These are phyloP conservation scores for Maccullochella peelii DNA, from an alignment of 2,113 vertebrate genomes.

Conservation along the genomic window DNA sequence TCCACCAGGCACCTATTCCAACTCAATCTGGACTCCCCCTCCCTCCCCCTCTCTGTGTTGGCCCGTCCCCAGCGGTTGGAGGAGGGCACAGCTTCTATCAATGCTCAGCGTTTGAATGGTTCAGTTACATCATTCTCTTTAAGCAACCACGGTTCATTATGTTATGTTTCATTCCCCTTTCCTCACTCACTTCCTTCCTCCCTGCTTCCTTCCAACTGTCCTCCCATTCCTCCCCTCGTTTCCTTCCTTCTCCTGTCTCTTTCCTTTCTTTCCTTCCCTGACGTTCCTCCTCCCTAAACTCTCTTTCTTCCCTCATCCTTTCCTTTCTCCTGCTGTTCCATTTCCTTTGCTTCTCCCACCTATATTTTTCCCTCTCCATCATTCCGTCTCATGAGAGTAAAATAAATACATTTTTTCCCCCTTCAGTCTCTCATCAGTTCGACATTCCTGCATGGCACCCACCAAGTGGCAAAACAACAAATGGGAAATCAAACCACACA, in stretches of 20 bases:
- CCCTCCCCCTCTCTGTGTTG: not conserved
- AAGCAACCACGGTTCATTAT: no score
- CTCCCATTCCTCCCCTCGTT: not conserved
- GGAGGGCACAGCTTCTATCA: constrained; percentile 34
- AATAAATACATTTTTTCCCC: not conserved
- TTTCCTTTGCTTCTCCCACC: not conserved
- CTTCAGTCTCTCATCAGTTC: not conserved
- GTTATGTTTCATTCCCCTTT: not conserved
- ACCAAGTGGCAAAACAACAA: constrained; percentile 38
- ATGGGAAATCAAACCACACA: constrained; percentile 25
- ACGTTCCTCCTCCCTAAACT: no score
- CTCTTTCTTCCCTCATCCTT: not conserved
- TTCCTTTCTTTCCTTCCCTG: not conserved
- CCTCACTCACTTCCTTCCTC: not conserved
- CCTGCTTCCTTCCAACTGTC: not conserved
- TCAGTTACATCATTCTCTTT: no score
- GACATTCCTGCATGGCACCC: not conserved
- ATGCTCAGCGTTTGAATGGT: not conserved
- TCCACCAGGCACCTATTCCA: constrained; percentile 41
- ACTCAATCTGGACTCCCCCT: not conserved
- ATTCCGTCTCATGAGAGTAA: not conserved
- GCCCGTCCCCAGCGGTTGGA: constrained; percentile 37
- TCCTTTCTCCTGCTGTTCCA: no score
- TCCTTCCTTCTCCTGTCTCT: not conserved
- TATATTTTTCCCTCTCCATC: not conserved